These are phyloP conservation scores for Apamea epomidion DNA, from an alignment of 2,888 invertebrate genomes.

Conservation along the genomic window DNA sequence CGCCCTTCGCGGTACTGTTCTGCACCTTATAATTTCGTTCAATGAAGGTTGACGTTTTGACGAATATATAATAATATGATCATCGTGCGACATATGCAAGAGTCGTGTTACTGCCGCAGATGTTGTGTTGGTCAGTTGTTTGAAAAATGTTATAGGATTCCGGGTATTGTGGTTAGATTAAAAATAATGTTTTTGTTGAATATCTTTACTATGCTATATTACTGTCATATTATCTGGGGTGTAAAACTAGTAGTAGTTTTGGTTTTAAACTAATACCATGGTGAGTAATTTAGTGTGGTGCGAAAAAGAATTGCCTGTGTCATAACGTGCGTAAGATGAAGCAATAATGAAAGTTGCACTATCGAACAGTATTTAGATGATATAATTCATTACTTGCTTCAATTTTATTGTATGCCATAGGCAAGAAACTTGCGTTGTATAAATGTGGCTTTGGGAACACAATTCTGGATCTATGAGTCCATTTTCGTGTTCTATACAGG, in stretches of 20 bases:
- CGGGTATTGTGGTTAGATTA: background rate
- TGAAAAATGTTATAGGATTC: background rate
- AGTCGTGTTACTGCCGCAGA: conserved; percentile 67
- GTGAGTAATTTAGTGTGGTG: no score
- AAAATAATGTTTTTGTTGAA: background rate
- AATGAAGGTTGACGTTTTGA: conserved; percentile 69
- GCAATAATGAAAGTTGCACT: no score
- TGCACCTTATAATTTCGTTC: conserved; percentile 77
- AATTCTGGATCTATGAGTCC: no score
- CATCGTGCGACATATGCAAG: conserved; percentile 54
- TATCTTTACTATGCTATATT: background rate
- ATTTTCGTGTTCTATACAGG: no score
- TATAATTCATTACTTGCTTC: no score
- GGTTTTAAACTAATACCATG: no score
- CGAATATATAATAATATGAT: conserved; percentile 38
- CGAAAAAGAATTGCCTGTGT: no score
- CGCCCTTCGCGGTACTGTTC: conserved; percentile 71
- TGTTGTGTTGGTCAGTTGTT: conserved; percentile 51
- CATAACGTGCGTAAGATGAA: no score
- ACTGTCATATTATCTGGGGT: background rate
- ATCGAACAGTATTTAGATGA: no score
- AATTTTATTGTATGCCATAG: no score
- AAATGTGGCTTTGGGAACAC: no score
- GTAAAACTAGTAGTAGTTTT: background rate
- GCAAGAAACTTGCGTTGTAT: no score